Percentiles rank a stretch among this genome's conserved stretches.
These are phyloP conservation scores for Manis pentadactyla DNA, from an alignment of 2,797 vertebrate species.

Conservation along the genomic window DNA sequence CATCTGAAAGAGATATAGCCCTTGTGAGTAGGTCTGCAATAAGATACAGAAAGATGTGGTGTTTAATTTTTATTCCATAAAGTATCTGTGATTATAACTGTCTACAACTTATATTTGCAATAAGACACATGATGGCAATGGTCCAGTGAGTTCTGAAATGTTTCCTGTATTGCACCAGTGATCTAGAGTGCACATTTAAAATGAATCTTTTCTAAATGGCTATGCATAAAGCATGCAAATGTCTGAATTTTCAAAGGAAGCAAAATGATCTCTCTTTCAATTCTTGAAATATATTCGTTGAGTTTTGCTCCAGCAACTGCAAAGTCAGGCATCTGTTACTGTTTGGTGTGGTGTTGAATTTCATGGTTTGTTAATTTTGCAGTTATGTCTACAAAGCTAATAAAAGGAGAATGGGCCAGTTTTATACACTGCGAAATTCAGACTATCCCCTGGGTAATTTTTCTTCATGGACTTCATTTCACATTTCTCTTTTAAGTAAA, in stretches of 20 bases:
- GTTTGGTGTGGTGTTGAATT: conserved; percentile 75
- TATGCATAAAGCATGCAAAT: conserved; percentile 61
- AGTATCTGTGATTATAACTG: conserved; percentile 15
- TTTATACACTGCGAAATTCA: conserved; percentile 71
- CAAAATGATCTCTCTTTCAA: conserved; percentile 53
- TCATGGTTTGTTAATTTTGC: conserved; percentile 83
- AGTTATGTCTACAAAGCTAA: conserved; percentile 77
- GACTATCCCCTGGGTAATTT: conserved; percentile 71
- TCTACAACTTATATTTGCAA: conserved; percentile 64
- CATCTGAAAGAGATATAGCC: background rate
- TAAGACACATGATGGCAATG: background rate
- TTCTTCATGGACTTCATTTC: conserved; percentile 77
- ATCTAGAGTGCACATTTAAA: background rate
- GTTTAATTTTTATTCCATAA: conserved; percentile 38
- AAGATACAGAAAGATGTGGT: background rate
- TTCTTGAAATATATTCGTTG: conserved; percentile 63
- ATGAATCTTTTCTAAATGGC: conserved; percentile 12
- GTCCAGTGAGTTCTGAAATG: background rate
- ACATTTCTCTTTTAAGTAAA: conserved; percentile 80
- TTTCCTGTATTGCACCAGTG: conserved; percentile 1
- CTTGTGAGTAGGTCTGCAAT: background rate
- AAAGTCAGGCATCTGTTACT: conserved; percentile 76
- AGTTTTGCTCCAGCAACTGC: conserved; percentile 69
- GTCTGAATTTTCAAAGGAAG: conserved; percentile 69
- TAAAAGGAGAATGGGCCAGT: conserved; percentile 68